Evolutionary conservation across 2,113 vertebrate genomes (phyloP), one percentile per base, ranked within the genome.

Genomic region (Antidorcas marsupialis): DNA sequence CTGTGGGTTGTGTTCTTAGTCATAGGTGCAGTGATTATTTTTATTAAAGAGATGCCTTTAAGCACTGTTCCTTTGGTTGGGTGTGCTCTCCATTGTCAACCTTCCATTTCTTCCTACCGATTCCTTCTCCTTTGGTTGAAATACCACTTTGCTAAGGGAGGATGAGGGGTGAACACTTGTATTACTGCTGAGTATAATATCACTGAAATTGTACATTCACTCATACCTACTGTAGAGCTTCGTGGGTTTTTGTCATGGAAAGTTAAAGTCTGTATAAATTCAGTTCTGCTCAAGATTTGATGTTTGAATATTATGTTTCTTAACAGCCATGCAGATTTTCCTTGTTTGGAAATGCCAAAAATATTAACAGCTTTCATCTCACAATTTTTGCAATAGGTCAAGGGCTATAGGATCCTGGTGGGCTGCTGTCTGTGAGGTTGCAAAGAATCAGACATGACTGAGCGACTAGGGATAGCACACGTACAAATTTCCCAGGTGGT

Each of bases 261-360:
- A 89, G 33, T 89, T 87, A 78, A 85, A 91, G 52, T 59, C 30
- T 93, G 17, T 60, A 13, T 64, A 76, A 97, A 94, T 88, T 86
- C 47, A 97, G 64, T 85, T 97, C 60, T 97, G 59, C 47, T 47
- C 59, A 95, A 67, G 74, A 59, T 82, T 88, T 95, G 52, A 83
- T 36, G 2, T 82, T 94, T 95, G n/a, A 91, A 67, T 95, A 27
- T 81, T 64, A 43, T 57, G 67, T 33, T 36, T 78, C 50, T 45
- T 89, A 52, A 74, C 85, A 96, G 30, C 62, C 33, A 86, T 85
- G 86, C 28, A 89, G 8, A 83, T 95, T 95, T 95, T 89, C 13
- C 36, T 83, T 78, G 21, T 92, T 96, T 83, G 59, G 57, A 93
- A 88, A 96, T 91, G 67, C 36, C 82, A 86, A 25, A 83, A 87